Evolutionary conservation across 2,113 vertebrate genomes (phyloP).

Genomic region (Cyanoramphus novaezelandiae): DNA sequence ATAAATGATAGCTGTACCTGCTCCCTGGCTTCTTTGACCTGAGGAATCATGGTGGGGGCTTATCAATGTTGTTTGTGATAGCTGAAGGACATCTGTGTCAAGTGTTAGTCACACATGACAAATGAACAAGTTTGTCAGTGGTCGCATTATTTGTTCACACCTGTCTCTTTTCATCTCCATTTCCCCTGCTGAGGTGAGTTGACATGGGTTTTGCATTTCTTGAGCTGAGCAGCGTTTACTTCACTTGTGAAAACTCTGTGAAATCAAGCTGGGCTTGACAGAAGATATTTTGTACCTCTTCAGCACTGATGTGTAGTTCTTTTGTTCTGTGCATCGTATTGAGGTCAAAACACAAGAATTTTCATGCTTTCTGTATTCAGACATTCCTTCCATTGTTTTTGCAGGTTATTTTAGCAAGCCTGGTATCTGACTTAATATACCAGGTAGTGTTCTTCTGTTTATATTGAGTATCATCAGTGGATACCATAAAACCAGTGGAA

Average conservation of each 20-base stretch:
- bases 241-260: neutral
- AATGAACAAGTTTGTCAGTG: constrained; percentile 18
- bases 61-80: neutral
- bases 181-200: neutral
- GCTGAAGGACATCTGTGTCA: constrained; percentile 18
- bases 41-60: neutral
- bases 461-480: neutral
- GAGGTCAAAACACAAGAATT: neutral
- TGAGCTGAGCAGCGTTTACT: neutral
- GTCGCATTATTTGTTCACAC: neutral
- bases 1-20: neutral
- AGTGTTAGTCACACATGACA: constrained; percentile 1
- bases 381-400: neutral
- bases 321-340: neutral
- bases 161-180: neutral
- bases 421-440: neutral
- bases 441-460: neutral
- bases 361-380: neutral
- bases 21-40: constrained; percentile 27
- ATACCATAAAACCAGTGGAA: neutral
- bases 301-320: neutral
- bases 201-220: neutral
- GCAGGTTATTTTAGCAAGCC: neutral
- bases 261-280: neutral
- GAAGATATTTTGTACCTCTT: neutral